Evolutionary conservation across 2,113 vertebrate genomes (phyloP), one percentile per base, ranked within the genome.

Genomic region (Caranx melampygus): DNA sequence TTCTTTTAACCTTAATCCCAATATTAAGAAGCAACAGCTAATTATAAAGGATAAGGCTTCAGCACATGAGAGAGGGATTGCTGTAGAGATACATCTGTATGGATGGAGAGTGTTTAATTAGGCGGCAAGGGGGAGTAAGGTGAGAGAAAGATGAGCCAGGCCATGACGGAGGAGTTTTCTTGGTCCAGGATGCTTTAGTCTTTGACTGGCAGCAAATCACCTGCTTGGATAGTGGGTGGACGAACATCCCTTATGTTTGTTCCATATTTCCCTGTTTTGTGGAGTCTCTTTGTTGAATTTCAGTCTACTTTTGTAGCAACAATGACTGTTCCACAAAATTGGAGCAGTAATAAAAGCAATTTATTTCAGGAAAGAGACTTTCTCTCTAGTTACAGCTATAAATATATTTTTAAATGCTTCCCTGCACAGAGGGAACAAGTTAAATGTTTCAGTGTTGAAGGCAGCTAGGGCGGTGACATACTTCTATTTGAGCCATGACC

Each of bases 61-160:
- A 14, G 79, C 79, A 86, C 84, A 89, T 90, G 83, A 87, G 73
- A 44, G 59, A 63, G 83, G 81, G 66, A 12, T 52, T 18, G 83
- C 54, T 64, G 51, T 58, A 6, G 60, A 58, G 75, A 60, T 74
- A 65, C 71, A 82, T 82, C 61, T 83, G 80, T 47, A n/a, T 77
- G 68, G 79, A 71, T 87, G 83, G 65, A 33, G 33, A 45, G 78
- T 60, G 84, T 89, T 87, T 92, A 92, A 91, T 94, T 86, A 88
- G 84, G 68, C 21, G 15, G 74, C 6, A 21, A 52, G 40, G 18
- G 67, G 21, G 35, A 26, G 58, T 33, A 81, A 61, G 14, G 52
- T 4, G 21, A 76, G 55, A 52, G 37, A 52, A 14, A 51, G 57
- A 72, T 64, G 62, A 64, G 37, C 11, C 31, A 47, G 74, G 57